phyloP scores from a whole-genome alignment of 2,888 invertebrate species.

The Conomelus anceps region DNA sequence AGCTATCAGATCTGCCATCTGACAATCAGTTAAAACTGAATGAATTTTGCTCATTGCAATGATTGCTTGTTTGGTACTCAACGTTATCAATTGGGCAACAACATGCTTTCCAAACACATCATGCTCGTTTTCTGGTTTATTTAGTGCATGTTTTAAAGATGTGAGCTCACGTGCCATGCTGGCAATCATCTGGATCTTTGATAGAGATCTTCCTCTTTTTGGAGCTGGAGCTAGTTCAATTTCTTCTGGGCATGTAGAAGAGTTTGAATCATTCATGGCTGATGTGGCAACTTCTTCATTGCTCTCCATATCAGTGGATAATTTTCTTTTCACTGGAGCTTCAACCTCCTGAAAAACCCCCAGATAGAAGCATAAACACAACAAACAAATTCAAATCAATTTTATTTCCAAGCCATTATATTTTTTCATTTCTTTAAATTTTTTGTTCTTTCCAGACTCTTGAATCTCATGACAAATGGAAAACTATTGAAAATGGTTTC shows the following conservation, averaged over 20 bases:
- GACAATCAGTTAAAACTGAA: not conserved
- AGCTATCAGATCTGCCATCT: not conserved
- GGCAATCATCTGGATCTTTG: not conserved
- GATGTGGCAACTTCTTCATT: not conserved
- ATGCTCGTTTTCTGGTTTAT: not conserved
- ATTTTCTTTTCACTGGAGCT: not conserved
- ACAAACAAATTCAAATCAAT: not conserved
- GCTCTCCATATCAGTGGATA: not conserved
- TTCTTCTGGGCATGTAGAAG: not conserved
- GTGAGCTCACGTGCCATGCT: not conserved
- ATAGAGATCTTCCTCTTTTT: not conserved
- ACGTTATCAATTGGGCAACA: constrained; percentile 11
- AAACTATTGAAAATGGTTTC: not conserved
- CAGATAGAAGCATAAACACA: not conserved
- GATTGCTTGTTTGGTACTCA: not conserved
- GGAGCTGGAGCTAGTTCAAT: not conserved
- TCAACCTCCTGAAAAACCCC: not conserved
- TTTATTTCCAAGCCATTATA: not conserved
- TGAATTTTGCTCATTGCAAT: not conserved
- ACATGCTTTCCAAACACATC: constrained; percentile 14
- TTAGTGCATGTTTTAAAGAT: not conserved
- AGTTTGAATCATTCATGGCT: not conserved
- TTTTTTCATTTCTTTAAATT: too few species aligned
- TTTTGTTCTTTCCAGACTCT: too few species aligned
- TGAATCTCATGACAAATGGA: too few species aligned